Base-by-base conservation (phyloP, 1,140 invertebrate species). In the Bradysia coprophila region DNA sequence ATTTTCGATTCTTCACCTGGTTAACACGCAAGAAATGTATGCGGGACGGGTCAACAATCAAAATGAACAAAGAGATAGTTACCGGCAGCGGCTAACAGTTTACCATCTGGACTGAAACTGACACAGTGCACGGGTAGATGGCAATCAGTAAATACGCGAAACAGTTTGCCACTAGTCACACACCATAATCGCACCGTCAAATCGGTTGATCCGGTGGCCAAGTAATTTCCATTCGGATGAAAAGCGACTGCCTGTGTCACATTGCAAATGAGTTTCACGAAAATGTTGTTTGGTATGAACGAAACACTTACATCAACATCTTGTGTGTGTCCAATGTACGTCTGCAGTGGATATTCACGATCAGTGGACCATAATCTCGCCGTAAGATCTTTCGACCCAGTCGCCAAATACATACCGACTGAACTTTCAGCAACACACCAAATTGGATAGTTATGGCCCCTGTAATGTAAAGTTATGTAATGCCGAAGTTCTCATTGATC, bases 301-400 rank as follows among this genome's bases (percentile, higher is more conserved):
- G n/a, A n/a, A n/a, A n/a, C 52, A 66, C 61, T 67, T 61, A 78
- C 81, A 60, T 87, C 85, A 21, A 92, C 76, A 68, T 88, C 81
- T 56, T 77, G 67, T 47, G 73, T 77, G 57, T 92, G 87, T 13
- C 85, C 87, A 36, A 76, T 77, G 58, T 86, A 85, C 46, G 87
- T 73, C 48, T 87, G 65, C 1, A 89, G 61, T 23, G 81, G 79
- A 60, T 79, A 78, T 31, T 77, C 79, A 46, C 76, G 72, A 57
- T 85, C 83, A 46, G 84, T 62, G n/a, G 74, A 74, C 87, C 87
- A 93, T 21, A 93, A 57, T 53, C 85, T 75, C 2, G 81, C 85
- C 28, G 84, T 90, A 50, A 71, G 69, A 56, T 93, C 89, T 45
- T 80, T 74, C 32, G 85, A 89, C 38, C 81, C 86, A 5, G 87